Base-by-base conservation (phyloP, 2,113 vertebrate species). In the Tursiops truncatus region DNA sequence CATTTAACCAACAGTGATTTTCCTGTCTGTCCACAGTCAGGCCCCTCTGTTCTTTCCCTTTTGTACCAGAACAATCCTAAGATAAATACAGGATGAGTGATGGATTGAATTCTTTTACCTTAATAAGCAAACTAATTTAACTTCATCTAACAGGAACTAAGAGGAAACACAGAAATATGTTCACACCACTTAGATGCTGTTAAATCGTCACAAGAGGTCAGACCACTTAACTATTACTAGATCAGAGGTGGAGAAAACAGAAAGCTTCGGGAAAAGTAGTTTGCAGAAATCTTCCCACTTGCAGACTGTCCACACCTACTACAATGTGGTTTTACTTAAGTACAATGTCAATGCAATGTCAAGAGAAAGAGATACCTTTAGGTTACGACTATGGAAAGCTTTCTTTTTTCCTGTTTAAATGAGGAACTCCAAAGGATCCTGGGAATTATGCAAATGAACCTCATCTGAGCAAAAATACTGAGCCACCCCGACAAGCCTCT, bases 401-500 rank as follows among this genome's bases (percentile, higher is more conserved):
- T 97, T 77, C 41, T 14, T 28, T 76, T 95, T 96, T 65, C 62
- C 70, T 90, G 82, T 94, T 70, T 81, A 93, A 96, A 97, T 65
- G 1, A 92, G 62, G 3, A 58, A 89, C 53, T 92, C 47, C 33
- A 88, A 38, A 74, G 56, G 63, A 94, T 65, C 28, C 84, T 14
- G 36, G 88, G 84, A 94, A 95, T 83, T 67, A 50, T 56, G 97
- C 13, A 92, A 96, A 95, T 62, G 73, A 85, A 2, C 0, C 1
- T 96, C 26, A 94, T 93, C 95, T 58, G 93, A 87, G 71, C 91
- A 97, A 53, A 67, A n/a, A n/a, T 41, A 80, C 44, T 36, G 38
- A 89, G 73, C 47, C 23, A 68, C 50, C 96, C 92, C 84, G 74
- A 95, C 97, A 98, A 97, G 76, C 71, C 97, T 96, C 67, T n/a